Evolutionary conservation across 2,888 invertebrate genomes (phyloP).

Genomic region (Trachelus troglodyta): DNA sequence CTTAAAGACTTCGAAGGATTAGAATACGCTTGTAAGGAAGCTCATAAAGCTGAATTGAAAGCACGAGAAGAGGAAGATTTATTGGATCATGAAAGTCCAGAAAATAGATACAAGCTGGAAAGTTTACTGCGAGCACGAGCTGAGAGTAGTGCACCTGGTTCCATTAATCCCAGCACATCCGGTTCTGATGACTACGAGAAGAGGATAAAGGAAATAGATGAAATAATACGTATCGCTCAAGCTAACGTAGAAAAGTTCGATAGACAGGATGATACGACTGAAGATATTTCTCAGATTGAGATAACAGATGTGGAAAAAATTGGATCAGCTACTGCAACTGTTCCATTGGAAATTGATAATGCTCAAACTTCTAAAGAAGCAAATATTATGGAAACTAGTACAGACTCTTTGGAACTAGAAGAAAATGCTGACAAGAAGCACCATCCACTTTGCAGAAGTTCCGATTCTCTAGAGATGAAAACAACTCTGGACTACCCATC

Average conservation of each 20-base stretch:
- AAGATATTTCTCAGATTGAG: conserved; percentile 68
- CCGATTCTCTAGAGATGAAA: conserved; percentile 77
- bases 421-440: conserved; percentile 62
- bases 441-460: conserved; percentile 72
- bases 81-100: conserved; percentile 75
- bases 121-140: conserved; percentile 50
- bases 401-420: conserved; percentile 73
- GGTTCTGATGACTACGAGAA: conserved; percentile 74
- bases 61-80: conserved; percentile 88
- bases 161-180: conserved; percentile 65
- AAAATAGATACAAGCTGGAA: conserved; percentile 72
- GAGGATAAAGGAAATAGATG: conserved; percentile 76
- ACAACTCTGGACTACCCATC: conserved; percentile 66
- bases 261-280: conserved; percentile 69
- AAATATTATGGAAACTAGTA: conserved; percentile 72
- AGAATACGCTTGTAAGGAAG: conserved; percentile 88
- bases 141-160: conserved; percentile 61
- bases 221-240: conserved; percentile 76
- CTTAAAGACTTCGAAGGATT: conserved; percentile 93
- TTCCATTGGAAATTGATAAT: conserved; percentile 24
- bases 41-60: conserved; percentile 83
- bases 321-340: conserved; percentile 17
- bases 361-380: conserved; percentile 53
- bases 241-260: conserved; percentile 74
- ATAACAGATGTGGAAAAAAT: conserved; percentile 45